Evolutionary conservation across 2,113 vertebrate genomes (phyloP), one percentile per base, ranked within the genome.

Genomic region (Anser brachyrhynchus): DNA sequence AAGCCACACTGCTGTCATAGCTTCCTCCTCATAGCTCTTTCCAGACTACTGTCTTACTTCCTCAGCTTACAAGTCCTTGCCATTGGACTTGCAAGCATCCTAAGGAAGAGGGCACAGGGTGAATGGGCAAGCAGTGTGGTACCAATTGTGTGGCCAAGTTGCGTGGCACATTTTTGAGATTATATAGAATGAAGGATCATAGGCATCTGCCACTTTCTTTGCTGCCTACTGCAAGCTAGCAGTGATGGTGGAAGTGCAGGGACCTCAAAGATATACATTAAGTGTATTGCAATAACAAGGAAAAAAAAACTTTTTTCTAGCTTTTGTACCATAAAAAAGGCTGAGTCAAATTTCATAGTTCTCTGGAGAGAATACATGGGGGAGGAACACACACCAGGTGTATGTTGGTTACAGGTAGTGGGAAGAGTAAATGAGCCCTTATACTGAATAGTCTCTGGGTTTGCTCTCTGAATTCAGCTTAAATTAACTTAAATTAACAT

Each of bases 51-150:
- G 59, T 49, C 33, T 64, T 22, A 25, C 29, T 55, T 64, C 14
- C 16, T 25, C 59, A 70, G 44, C 29, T 57, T 12, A 25, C 6
- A 62, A 44, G 22, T 59, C 25, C 31, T 87, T 52, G 13, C 58
- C 6, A 10, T 4, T 35, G 28, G 13, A 44, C 2, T 52, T 14
- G 5, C 0, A 2, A 87, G 26, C 2, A 33, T 31, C 18, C 35
- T 78, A 21, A 61, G 49, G 57, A 33, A 58, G 62, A 84, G 26
- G 64, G 2, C 6, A 58, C 82, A 71, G 29, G 3, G 9, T 20
- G 44, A 39, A 11, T 6, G 19, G 20, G 37, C 59, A 79, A 55
- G 26, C 13, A 20, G 66, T 29, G 28, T 14, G 4, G 19, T 76
- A 4, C 17, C 54, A 57, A 28, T 6, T 52, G 35, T 15, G 5